These are phyloP conservation scores for Saturnia pavonia DNA, from an alignment of 2,888 invertebrate genomes.

Conservation along the genomic window DNA sequence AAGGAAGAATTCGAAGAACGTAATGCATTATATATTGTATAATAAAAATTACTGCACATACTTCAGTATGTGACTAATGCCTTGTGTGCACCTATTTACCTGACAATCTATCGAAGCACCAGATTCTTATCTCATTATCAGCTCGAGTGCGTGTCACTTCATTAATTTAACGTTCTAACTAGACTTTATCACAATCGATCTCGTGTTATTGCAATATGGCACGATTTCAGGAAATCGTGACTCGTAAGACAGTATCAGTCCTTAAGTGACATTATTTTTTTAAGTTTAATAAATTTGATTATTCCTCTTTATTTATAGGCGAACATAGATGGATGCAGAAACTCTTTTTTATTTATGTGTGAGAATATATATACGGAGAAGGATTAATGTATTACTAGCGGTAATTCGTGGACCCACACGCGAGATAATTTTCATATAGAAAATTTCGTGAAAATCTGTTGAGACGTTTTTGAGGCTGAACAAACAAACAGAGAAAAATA, in stretches of 20 bases:
- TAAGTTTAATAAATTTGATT: background rate
- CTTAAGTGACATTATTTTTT: background rate
- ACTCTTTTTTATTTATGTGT: no score
- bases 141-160: background rate
- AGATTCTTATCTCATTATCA: constrained; percentile 8
- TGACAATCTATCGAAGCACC: constrained; percentile 3
- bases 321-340: no score
- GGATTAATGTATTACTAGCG: no score
- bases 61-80: background rate
- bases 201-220: background rate
- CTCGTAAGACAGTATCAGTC: background rate
- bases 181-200: constrained; percentile 15
- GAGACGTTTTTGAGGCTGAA: no score
- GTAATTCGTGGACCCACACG: no score
- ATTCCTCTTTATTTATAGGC: background rate
- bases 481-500: no score
- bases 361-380: no score
- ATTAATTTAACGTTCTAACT: background rate
- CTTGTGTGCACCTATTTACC: background rate
- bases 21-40: no score
- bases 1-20: no score
- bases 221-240: background rate
- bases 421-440: no score
- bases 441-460: no score
- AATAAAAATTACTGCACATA: background rate